Percentiles rank a stretch among this genome's conserved stretches.
Evolutionary conservation across 2,113 vertebrate genomes (phyloP).

Genomic region (Catharus minimus): DNA sequence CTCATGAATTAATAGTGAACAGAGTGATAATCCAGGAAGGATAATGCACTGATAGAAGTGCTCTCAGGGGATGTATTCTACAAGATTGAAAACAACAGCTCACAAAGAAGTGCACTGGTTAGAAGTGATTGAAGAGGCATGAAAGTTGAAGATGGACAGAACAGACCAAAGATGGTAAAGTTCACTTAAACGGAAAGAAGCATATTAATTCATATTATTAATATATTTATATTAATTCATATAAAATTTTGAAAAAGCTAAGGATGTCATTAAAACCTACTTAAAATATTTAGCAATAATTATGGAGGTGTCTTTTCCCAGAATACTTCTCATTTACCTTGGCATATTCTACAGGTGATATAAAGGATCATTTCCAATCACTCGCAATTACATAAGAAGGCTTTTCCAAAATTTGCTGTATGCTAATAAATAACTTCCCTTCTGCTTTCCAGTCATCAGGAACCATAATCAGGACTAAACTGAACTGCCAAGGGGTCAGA

Average conservation of each 20-base stretch:
- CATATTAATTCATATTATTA: not conserved
- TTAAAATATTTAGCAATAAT: not conserved
- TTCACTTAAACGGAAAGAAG: not conserved
- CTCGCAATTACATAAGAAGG: not conserved
- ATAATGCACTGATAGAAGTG: conserved; percentile 35
- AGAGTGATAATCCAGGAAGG: conserved; percentile 40
- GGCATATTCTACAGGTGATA: not conserved
- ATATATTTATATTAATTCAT: not conserved
- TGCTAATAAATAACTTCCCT: not conserved
- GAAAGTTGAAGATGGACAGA: not conserved
- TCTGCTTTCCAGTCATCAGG: not conserved
- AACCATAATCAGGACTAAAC: not conserved
- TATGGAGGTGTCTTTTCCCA: not conserved
- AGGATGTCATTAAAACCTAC: not conserved
- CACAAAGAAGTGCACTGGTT: conserved; percentile 23
- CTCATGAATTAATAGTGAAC: conserved; percentile 47
- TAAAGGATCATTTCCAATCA: not conserved
- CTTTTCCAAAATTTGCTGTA: not conserved
- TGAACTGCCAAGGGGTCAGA: not conserved
- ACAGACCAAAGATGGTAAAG: not conserved
- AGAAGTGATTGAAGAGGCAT: not conserved
- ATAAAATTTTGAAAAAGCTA: not conserved
- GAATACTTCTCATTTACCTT: not conserved
- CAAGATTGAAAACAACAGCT: conserved; percentile 38
- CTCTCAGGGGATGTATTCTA: conserved; percentile 13